Conservation (phyloP, 2,888 invertebrate species). For the Acronicta leporina region DNA sequence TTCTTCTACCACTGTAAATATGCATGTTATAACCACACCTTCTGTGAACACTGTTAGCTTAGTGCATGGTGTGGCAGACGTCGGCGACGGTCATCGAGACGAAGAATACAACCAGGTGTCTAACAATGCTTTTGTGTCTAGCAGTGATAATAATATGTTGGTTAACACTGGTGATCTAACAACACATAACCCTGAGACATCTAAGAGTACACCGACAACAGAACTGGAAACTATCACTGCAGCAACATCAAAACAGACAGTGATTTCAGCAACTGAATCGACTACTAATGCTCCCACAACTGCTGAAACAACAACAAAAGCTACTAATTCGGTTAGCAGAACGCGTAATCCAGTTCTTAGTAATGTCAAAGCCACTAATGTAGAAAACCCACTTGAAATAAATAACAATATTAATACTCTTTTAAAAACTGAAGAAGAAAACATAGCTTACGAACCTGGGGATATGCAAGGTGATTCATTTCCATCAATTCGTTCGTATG, state of each 20-base stretch:
- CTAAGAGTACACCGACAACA: conserved; percentile 19
- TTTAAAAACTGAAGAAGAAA: conserved; percentile 39
- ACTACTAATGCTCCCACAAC: conserved; percentile 21
- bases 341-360: conserved; percentile 28
- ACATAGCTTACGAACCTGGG: conserved; percentile 80
- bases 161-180: conserved; percentile 77
- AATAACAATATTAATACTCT: conserved; percentile 45
- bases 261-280: conserved; percentile 11
- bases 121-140: conserved; percentile 75
- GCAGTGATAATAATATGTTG: conserved; percentile 62
- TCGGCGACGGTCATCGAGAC: conserved; percentile 56
- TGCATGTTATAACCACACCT: conserved; percentile 86
- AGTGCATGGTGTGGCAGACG: conserved; percentile 84
- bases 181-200: conserved; percentile 60
- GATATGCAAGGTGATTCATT: conserved; percentile 83
- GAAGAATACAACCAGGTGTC: conserved; percentile 64
- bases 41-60: conserved; percentile 80
- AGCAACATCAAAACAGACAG: conserved; percentile 14
- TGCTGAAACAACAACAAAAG: conserved; percentile 42
- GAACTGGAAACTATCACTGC: conserved; percentile 5
- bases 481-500: conserved; percentile 80
- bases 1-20: conserved; percentile 79
- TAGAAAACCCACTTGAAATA: conserved; percentile 65
- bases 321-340: conserved; percentile 33
- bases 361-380: conserved; percentile 44